A percentile compares a stretch with the other conserved stretches of the same genome.
These are phyloP conservation scores for Drosophila aff. DNA, from an alignment of 1,140 invertebrate species.

Conservation along the genomic window DNA sequence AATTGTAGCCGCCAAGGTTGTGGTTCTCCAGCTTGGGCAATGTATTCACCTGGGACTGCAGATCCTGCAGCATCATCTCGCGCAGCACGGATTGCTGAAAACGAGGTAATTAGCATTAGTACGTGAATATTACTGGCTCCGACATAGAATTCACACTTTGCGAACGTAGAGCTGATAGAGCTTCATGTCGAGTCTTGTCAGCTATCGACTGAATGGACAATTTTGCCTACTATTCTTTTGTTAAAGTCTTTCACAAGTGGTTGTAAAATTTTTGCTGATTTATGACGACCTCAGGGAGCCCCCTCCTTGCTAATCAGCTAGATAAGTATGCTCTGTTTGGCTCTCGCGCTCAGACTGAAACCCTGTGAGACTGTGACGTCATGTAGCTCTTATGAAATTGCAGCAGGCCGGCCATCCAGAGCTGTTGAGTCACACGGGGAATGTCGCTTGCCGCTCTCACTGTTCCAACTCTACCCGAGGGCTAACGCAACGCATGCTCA, in stretches of 20 bases:
- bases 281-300: conserved; percentile 2
- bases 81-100: conserved; percentile 76
- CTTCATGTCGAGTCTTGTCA: conserved; percentile 36
- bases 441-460: conserved; percentile 1
- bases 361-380: conserved; percentile 30
- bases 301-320: conserved; percentile 15
- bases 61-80: conserved; percentile 72
- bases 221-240: conserved; percentile 3
- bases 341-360: not conserved
- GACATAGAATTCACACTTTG: conserved; percentile 8
- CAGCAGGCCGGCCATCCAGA: not conserved
- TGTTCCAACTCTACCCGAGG: not conserved
- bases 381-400: conserved; percentile 50
- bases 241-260: conserved; percentile 37
- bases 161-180: conserved; percentile 49
- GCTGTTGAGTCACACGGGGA: conserved; percentile 33
- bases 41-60: conserved; percentile 58
- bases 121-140: not conserved
- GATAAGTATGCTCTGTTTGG: conserved; percentile 16
- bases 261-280: conserved; percentile 32
- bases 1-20: conserved; percentile 69
- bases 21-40: conserved; percentile 76
- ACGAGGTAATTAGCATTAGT: conserved; percentile 6
- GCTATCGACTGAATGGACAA: conserved; percentile 2
- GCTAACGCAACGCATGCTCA: conserved; percentile 6